Evolutionary conservation across 2,888 invertebrate species (phyloP), one percentile per base, ranked within the genome.

Genomic region (Acanthosoma haemorrhoidale): DNA sequence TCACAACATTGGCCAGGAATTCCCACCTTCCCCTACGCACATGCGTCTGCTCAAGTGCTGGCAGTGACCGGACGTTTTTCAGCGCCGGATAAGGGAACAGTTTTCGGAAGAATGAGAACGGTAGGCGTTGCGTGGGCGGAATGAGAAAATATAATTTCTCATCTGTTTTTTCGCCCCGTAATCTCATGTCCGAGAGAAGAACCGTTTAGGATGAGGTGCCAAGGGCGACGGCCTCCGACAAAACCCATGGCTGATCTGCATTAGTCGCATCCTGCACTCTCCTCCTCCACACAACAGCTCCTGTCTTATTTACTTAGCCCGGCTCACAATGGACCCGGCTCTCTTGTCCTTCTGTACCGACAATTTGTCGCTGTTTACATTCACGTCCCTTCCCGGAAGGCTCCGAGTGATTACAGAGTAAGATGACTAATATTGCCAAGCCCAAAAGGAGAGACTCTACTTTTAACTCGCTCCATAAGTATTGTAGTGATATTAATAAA

Each of bases 171-270:
- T 51, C 51, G 51, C 25, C 13, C n/a, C 25, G 51, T 51, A 51
- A 51, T 11, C 51, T 25, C 9, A 13, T 25, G 51, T 13, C 15
- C 13, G 4, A 4, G 43, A 43, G 43, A 21, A 18, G n/a, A 18
- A 51, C 51, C 51, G 51, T 51, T 51, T 51, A 51, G 29, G 51
- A 51, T 11, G 25, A 51, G 29, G 38, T 3, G 11, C 25, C 21
- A 29, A 34, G 67, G 67, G 67, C 67, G 67, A 67, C 57, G 57
- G 0, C 51, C 67, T 67, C 57, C 31, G 8, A 67, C 67, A 67
- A 67, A 67, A 25, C 43, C 67, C 67, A 57, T 67, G 67, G 18
- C 51, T 67, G 67, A 57, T 67, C 67, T 67, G 57, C 67, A 67
- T 67, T 67, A 67, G n/a, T 34, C 51, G 41, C 41, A 21, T 59